Percentiles rank a stretch among this genome's conserved stretches.
Evolutionary conservation across 2,113 vertebrate genomes (phyloP).

Genomic region (Tyrannus savana): DNA sequence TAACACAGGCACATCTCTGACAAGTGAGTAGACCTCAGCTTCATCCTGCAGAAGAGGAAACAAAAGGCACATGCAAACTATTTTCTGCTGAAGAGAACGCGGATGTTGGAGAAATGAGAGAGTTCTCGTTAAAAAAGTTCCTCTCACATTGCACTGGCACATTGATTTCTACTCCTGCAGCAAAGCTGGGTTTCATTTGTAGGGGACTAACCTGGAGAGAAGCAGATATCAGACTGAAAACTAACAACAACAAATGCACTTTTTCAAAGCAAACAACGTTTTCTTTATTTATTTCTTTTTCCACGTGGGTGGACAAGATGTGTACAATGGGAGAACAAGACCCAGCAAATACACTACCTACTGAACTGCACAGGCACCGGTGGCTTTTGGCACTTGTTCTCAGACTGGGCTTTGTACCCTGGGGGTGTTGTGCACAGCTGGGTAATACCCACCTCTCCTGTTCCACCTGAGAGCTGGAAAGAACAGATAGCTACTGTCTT

Average conservation of each 20-base stretch:
- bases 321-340: not conserved
- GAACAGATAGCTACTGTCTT: not conserved
- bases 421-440: rapidly evolving
- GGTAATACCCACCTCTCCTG: not conserved
- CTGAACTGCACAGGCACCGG: not conserved
- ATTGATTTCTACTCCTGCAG: not conserved
- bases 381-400: not conserved
- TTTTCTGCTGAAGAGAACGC: not conserved
- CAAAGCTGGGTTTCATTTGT: not conserved
- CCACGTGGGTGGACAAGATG: not conserved
- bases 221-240: not conserved
- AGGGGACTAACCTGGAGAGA: not conserved
- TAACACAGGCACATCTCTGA: not conserved
- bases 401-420: not conserved
- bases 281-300: not conserved
- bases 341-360: not conserved
- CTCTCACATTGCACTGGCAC: not conserved
- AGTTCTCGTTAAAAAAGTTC: not conserved
- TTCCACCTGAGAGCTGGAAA: not conserved
- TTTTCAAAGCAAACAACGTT: not conserved
- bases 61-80: not conserved
- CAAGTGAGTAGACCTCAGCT: not conserved
- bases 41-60: not conserved
- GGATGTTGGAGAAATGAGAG: not conserved
- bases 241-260: not conserved